Percentiles rank a stretch among this genome's conserved stretches.
These are phyloP conservation scores for Tethea ocularis DNA, from an alignment of 2,888 invertebrate genomes.

Conservation along the genomic window DNA sequence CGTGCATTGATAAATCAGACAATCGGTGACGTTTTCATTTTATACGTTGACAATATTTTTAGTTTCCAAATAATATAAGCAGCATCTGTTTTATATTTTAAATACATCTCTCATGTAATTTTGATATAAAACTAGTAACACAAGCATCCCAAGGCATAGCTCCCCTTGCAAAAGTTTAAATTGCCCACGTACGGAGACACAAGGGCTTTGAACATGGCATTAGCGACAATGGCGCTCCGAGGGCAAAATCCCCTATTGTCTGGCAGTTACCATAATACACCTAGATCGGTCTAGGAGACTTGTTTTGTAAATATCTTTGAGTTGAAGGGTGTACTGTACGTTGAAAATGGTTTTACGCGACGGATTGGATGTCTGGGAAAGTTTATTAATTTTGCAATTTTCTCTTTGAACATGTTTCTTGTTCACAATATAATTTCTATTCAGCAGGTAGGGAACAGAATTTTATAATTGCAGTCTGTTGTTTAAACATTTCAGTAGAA, in stretches of 20 bases:
- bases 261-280: slow-evolving; percentile 14
- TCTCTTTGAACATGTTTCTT: background rate
- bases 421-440: background rate
- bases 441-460: no score
- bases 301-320: slow-evolving; percentile 45
- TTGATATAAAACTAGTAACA: background rate
- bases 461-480: no score
- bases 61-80: no score
- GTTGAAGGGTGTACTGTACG: slow-evolving; percentile 3
- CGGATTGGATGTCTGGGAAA: background rate
- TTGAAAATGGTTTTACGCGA: slow-evolving; percentile 16
- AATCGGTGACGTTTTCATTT: no score
- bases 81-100: no score
- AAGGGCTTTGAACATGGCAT: slow-evolving; percentile 46
- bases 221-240: slow-evolving; percentile 48
- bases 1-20: no score
- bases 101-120: background rate
- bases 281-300: slow-evolving; percentile 35
- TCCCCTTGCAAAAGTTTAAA: slow-evolving; percentile 49
- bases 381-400: background rate
- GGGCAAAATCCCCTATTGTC: slow-evolving; percentile 34
- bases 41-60: no score
- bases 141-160: slow-evolving; percentile 12
- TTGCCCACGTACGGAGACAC: slow-evolving; percentile 48
- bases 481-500: no score